Base-by-base conservation (phyloP, 1,140 invertebrate species). In the Drosophila sucinea region DNA sequence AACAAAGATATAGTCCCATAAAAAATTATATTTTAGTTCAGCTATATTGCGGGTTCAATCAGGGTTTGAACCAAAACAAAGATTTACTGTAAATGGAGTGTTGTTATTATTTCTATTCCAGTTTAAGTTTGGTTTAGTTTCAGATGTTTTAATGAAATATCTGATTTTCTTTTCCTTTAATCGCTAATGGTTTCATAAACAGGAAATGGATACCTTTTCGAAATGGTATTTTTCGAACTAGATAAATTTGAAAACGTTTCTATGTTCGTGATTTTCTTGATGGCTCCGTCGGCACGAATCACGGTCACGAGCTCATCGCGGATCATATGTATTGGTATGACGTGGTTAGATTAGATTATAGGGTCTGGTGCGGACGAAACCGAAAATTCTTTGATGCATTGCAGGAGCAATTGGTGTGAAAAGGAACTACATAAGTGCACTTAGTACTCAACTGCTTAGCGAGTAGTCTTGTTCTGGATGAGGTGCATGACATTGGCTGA, bases 281-380 rank as follows among this genome's bases (percentile, higher is more conserved):
- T 51, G 44, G 4, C n/a, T n/a, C 11, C 17, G 44, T 47, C 2
- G 23, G 5, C 44, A 27, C 44, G 44, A 51, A 51, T 51, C 44
- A 51, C 44, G 44, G 44, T 51, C 44, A 51, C 44, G 44, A 23
- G 44, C 44, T 27, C 44, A 51, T 51, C 44, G 25, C 44, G 8
- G 7, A 51, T 7, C 44, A 51, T 27, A 51, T 3, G 44, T 51
- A 3, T 51, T 7, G 25, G 44, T 51, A 38, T 51, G 44, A 51
- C 44, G 44, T 51, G 44, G 23, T 51, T 51, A 23, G 44, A 51
- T 51, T 51, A 51, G 44, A 51, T 51, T 51, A 51, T 23, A 51
- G 27, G 23, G 23, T 51, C 44, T 27, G 10, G 10, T 51, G 17
- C 8, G 5, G 23, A 17, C 17, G 8, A 38, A 38, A 38, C 11